These are phyloP conservation scores for Alexandromys fortis DNA, from an alignment of 2,113 vertebrate species.

Conservation along the genomic window DNA sequence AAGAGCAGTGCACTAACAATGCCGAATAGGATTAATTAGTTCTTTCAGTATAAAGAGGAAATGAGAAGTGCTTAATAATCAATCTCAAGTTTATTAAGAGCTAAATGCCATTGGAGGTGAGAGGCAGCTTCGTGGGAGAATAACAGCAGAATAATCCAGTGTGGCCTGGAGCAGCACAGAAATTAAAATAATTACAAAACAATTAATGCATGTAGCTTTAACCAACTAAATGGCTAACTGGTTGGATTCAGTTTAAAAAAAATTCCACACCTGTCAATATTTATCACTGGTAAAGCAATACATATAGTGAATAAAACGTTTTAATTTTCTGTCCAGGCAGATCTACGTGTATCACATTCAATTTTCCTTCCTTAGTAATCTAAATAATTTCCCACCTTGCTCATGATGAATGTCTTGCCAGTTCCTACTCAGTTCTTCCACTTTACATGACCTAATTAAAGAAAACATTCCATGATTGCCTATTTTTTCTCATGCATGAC, in stretches of 20 bases:
- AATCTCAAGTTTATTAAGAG: constrained; percentile 72
- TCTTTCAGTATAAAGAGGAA: constrained; percentile 48
- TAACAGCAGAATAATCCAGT: background rate
- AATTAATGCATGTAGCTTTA: constrained; percentile 23
- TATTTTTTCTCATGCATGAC: constrained; percentile 99
- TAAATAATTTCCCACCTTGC: constrained; percentile 99
- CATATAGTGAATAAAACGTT: constrained; percentile 71
- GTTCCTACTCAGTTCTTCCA: constrained; percentile 94
- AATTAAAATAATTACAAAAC: constrained; percentile 65
- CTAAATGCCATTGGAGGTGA: background rate
- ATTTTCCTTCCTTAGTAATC: constrained; percentile 94
- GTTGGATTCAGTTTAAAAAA: constrained; percentile 45
- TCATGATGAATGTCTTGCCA: constrained; percentile 99
- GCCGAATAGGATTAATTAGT: constrained; percentile 18
- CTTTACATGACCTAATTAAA: constrained; percentile 99
- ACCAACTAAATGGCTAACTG: constrained; percentile 38
- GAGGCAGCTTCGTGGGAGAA: constrained; percentile 1
- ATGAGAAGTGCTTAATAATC: constrained; percentile 34
- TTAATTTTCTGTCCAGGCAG: constrained; percentile 88
- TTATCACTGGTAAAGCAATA: constrained; percentile 77
- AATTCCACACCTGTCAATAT: constrained; percentile 81
- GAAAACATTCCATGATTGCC: constrained; percentile 99
- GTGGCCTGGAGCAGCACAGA: background rate
- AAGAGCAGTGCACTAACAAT: background rate
- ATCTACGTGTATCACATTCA: constrained; percentile 89